Evolutionary conservation across 1,140 invertebrate genomes (phyloP).

Genomic region (Schlechtendalia chinensis): DNA sequence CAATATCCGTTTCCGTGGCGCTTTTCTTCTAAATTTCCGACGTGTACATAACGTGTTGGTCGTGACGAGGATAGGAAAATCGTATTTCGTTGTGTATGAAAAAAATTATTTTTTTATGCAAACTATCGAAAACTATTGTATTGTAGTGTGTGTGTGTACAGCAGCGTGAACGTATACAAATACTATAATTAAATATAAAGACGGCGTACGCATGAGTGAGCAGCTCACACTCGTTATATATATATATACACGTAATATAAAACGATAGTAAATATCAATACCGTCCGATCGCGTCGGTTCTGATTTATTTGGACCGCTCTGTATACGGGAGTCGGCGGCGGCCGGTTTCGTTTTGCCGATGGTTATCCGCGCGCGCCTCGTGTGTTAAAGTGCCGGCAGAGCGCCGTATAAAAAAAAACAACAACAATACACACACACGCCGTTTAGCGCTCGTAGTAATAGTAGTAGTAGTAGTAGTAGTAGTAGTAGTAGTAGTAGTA

Average conservation of each 20-base stretch:
- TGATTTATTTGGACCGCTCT: conserved; percentile 21
- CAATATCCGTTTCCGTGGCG: conserved; percentile 16
- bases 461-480: conserved; percentile 25
- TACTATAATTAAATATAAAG: too few relatives aligned
- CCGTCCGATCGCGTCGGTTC: too few relatives aligned
- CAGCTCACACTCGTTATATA: not conserved
- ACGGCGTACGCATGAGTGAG: too few relatives aligned
- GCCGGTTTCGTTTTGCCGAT: conserved; percentile 44
- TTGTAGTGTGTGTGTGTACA: too few relatives aligned
- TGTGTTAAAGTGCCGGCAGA: conserved; percentile 36
- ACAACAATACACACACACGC: conserved; percentile 37
- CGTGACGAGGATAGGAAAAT: too few relatives aligned
- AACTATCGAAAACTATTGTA: too few relatives aligned
- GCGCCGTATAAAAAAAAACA: conserved; percentile 17
- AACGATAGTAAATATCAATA: too few relatives aligned
- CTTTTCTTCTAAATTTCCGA: too few relatives aligned
- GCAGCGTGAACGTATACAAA: too few relatives aligned
- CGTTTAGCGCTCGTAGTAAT: conserved; percentile 33
- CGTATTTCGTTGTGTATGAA: too few relatives aligned
- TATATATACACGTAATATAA: not conserved
- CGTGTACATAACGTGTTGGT: too few relatives aligned
- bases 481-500: conserved; percentile 17
- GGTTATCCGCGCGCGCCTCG: conserved; percentile 43
- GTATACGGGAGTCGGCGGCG: conserved; percentile 9
- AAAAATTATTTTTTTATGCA: too few relatives aligned